These are phyloP conservation scores for Crenichthys baileyi DNA, from an alignment of 2,797 vertebrate species.

Conservation along the genomic window DNA sequence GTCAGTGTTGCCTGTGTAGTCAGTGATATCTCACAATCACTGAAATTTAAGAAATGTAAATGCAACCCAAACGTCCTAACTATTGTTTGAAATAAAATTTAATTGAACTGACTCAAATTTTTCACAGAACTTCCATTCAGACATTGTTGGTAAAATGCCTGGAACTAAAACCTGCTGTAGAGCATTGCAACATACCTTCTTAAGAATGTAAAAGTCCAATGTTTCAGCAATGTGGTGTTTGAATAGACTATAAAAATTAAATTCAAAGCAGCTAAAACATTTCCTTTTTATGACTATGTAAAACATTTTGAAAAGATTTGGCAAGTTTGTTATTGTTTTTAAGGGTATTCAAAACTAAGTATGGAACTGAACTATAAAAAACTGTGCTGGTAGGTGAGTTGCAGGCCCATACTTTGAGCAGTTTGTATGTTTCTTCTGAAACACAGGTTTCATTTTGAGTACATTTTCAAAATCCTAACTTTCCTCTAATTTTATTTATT, in stretches of 20 bases:
- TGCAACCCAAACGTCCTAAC: not conserved
- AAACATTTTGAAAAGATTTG: not conserved
- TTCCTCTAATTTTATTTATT: not conserved
- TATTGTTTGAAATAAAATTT: not conserved
- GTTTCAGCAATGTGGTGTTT: not conserved
- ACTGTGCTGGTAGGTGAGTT: not conserved
- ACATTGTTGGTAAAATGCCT: not conserved
- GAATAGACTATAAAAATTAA: not conserved
- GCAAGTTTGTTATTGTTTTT: not conserved
- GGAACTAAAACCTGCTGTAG: too few species aligned
- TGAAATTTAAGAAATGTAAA: slow-evolving; percentile 13
- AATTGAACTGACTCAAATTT: not conserved
- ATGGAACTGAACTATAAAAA: not conserved
- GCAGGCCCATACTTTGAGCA: not conserved
- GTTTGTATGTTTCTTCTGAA: not conserved
- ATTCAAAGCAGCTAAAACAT: not conserved
- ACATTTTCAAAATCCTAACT: not conserved
- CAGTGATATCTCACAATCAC: slow-evolving; percentile 29
- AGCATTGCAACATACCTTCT: not conserved
- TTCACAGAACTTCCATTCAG: not conserved
- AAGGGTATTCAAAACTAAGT: not conserved
- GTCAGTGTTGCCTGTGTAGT: slow-evolving; percentile 21
- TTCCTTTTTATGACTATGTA: not conserved
- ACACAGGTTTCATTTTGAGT: not conserved
- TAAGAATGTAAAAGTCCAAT: not conserved